These are phyloP conservation scores for Crocallis elinguaria DNA, from an alignment of 2,888 invertebrate species.

Conservation along the genomic window DNA sequence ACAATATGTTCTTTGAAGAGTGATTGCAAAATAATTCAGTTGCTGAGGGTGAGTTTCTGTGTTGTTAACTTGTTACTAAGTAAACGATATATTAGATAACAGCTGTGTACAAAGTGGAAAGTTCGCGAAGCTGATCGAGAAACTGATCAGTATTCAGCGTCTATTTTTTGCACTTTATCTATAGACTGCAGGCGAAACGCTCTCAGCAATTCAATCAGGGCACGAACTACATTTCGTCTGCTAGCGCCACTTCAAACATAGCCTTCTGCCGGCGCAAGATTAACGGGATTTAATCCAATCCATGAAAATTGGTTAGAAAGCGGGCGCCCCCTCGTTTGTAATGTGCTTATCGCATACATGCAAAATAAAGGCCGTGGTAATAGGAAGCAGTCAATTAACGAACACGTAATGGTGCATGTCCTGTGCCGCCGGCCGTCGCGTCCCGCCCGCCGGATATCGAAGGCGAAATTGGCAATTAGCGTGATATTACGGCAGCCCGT, in stretches of 20 bases:
- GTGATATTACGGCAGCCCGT: slow-evolving; percentile 58
- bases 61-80: too few species aligned
- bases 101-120: neutral
- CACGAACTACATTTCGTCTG: slow-evolving; percentile 16
- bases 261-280: slow-evolving; percentile 8
- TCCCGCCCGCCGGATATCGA: slow-evolving; percentile 71
- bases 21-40: slow-evolving; percentile 4
- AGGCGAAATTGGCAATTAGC: slow-evolving; percentile 76
- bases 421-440: slow-evolving; percentile 57
- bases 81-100: slow-evolving; percentile 1
- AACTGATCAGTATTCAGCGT: slow-evolving; percentile 27
- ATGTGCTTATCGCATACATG: slow-evolving; percentile 23
- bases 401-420: slow-evolving; percentile 55
- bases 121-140: neutral
- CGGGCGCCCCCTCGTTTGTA: slow-evolving; percentile 5
- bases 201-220: slow-evolving; percentile 23
- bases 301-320: slow-evolving; percentile 20
- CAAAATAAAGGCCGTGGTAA: slow-evolving; percentile 43
- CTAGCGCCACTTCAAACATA: slow-evolving; percentile 8
- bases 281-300: slow-evolving; percentile 21
- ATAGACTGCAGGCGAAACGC: slow-evolving; percentile 16
- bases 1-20: slow-evolving; percentile 6
- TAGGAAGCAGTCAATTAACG: slow-evolving; percentile 55
- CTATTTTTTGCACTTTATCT: slow-evolving; percentile 19
- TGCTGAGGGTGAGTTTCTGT: too few species aligned